Evolutionary conservation across 1,140 invertebrate genomes (phyloP), one percentile per base, ranked within the genome.

Genomic region (Neodiprion pinetum): DNA sequence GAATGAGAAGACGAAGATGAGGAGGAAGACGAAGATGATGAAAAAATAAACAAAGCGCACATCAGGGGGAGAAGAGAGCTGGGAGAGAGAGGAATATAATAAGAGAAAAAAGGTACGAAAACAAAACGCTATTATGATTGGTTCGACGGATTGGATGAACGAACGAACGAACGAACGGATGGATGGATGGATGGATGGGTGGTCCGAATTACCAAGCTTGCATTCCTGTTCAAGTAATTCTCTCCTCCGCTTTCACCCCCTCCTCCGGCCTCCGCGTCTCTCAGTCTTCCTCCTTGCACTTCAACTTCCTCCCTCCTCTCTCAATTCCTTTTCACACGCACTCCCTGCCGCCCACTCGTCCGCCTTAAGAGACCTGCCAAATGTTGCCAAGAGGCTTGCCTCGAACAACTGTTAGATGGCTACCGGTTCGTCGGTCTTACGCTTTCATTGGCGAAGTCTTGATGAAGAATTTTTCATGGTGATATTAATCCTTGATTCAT

Each of bases 81-180:
- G 67, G 66, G 70, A 74, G 76, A 69, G 50, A 74, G 74, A 50
- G 11, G 49, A 74, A 76, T 71, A 75, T 77, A 71, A 71, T 74
- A 70, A 78, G 53, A 61, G 53, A 77, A 78, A 85, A 86, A 87
- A 87, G 82, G 78, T 79, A 74, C 74, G 47, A 84, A 87, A 87
- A 86, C 80, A 84, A 87, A 87, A 86, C 82, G 81, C 85, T 77
- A 84, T 88, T 88, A 82, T 83, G 84, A 87, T 87, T 83, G 86
- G 84, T 80, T 74, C 76, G 77, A 72, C 73, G 78, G 77, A 87
- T 87, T 83, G 86, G 84, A 80, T 74, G 75, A 76, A 72, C 73
- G 77, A 76, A 17, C 11, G 53, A 61, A 61, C 53, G 53, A 61
- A 61, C 28, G 28, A 40, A 40, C 28, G 17, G 17, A 21, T 21